Evolutionary conservation across 2,113 vertebrate genomes (phyloP).

Genomic region (Nestor notabilis): DNA sequence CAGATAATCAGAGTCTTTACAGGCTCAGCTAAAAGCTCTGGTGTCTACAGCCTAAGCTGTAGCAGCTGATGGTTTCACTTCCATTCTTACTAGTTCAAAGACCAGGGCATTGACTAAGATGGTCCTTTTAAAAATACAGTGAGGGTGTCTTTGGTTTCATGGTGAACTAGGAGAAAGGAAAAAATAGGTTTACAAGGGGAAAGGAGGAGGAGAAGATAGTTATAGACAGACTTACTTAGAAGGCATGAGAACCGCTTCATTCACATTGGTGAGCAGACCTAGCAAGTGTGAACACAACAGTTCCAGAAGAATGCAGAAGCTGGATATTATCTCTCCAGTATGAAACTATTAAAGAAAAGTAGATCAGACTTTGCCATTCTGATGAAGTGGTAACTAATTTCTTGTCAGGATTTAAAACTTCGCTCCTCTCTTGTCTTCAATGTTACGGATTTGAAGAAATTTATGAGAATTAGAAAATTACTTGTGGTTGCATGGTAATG

Average conservation of each 20-base stretch:
- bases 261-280: neutral
- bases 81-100: neutral
- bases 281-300: neutral
- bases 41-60: neutral
- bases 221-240: neutral
- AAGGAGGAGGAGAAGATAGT: neutral
- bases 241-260: neutral
- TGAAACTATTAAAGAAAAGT: neutral
- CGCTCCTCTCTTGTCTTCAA: neutral
- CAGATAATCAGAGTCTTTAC: neutral
- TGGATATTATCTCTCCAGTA: neutral
- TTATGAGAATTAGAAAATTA: slow-evolving; percentile 37
- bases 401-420: neutral
- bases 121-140: neutral
- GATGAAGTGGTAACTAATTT: neutral
- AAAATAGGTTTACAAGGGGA: neutral
- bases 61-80: neutral
- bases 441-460: neutral
- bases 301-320: neutral
- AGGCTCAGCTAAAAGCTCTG: neutral
- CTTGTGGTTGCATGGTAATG: slow-evolving; percentile 42
- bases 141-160: neutral
- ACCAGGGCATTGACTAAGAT: neutral
- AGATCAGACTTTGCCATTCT: neutral
- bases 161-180: neutral